These are phyloP conservation scores for Lagopus muta DNA, from an alignment of 2,113 vertebrate genomes.

Conservation along the genomic window DNA sequence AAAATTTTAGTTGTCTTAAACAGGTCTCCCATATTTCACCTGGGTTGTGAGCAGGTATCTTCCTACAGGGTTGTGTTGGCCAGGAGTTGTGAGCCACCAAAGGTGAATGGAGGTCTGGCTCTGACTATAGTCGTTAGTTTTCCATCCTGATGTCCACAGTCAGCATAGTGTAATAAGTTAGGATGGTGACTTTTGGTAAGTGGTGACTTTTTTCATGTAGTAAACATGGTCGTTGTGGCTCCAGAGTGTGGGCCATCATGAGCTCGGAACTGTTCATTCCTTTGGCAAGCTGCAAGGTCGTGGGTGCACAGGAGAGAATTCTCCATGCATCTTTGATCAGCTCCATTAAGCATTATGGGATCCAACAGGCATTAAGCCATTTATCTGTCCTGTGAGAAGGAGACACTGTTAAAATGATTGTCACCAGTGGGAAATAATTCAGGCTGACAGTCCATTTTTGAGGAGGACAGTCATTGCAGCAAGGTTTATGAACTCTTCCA, in stretches of 20 bases:
- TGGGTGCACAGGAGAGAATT: constrained; percentile 13
- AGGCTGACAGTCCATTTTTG: not conserved
- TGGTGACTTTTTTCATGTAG: constrained; percentile 46
- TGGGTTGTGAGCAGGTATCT: not conserved
- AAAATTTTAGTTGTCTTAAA: not conserved
- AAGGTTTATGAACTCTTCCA: not conserved
- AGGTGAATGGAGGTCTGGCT: not conserved
- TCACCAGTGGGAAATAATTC: not conserved
- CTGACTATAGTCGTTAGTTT: not conserved
- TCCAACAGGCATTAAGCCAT: not conserved
- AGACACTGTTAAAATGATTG: not conserved
- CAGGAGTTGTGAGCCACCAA: not conserved
- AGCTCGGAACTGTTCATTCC: constrained; percentile 30
- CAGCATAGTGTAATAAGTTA: not conserved
- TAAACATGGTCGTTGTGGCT: constrained; percentile 46
- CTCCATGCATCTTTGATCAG: constrained; percentile 21
- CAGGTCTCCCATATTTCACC: not conserved
- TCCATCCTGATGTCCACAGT: not conserved
- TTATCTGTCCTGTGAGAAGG: not conserved
- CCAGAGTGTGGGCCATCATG: constrained; percentile 30
- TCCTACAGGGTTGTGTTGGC: not conserved
- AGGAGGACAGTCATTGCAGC: not conserved
- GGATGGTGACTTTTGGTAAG: constrained; percentile 18
- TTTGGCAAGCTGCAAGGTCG: constrained; percentile 28
- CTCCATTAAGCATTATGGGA: constrained; percentile 37